A percentile compares a stretch with the other conserved stretches of the same genome.
phyloP scores from a whole-genome alignment of 2,888 invertebrate genomes.

The Rhodophaea formosa region DNA sequence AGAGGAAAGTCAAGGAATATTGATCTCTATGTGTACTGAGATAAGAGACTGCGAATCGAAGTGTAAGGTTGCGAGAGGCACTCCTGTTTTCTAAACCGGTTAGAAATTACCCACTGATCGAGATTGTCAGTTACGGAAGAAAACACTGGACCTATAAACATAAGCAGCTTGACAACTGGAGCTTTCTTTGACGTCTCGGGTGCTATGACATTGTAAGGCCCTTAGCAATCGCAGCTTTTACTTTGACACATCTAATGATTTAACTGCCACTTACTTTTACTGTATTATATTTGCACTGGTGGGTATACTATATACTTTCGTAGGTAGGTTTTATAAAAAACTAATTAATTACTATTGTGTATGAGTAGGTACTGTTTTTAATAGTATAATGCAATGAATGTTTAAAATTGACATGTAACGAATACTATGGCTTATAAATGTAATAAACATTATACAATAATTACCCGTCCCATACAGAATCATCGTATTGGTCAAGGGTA shows the following conservation, averaged over 20 bases:
- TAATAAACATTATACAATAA: no score
- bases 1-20: background rate
- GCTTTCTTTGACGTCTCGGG: constrained; percentile 50
- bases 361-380: no score
- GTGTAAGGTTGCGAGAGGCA: constrained; percentile 32
- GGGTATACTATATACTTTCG: no score
- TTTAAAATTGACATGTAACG: no score
- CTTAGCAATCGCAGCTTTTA: constrained; percentile 10
- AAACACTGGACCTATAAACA: constrained; percentile 71
- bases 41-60: constrained; percentile 22
- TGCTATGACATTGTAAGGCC: constrained; percentile 7
- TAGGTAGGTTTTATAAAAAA: no score
- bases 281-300: background rate
- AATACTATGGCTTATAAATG: no score
- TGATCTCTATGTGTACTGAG: constrained; percentile 8
- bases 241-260: constrained; percentile 7
- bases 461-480: no score
- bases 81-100: constrained; percentile 79
- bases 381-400: no score
- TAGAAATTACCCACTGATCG: constrained; percentile 80
- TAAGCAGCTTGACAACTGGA: constrained; percentile 51
- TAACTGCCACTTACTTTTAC: background rate
- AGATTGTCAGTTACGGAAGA: constrained; percentile 76
- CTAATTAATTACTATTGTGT: no score
- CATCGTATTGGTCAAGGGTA: no score